Percentiles rank a stretch among this genome's conserved stretches.
phyloP scores from a whole-genome alignment of 2,797 vertebrate genomes.

The Mormyrus hasselquistii region DNA sequence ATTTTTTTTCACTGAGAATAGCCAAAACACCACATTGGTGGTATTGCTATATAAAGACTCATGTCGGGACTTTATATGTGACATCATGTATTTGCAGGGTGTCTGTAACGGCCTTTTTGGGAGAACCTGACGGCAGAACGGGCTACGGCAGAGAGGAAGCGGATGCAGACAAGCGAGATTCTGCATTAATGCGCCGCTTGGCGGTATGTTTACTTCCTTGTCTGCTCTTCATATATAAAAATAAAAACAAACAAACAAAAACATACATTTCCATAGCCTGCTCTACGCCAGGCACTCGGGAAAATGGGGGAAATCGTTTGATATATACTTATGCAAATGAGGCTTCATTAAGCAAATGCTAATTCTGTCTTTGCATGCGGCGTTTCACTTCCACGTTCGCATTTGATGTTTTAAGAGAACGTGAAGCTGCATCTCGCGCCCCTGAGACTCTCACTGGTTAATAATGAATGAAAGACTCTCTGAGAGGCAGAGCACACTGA shows the following conservation, averaged over 20 bases:
- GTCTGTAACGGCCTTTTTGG: not conserved
- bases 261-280: constrained; percentile 3
- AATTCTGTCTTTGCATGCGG: constrained; percentile 19
- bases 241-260: constrained; percentile 20
- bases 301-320: not conserved
- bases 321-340: constrained; percentile 15
- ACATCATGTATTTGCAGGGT: not conserved
- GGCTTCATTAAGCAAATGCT: constrained; percentile 23
- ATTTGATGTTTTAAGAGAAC: constrained; percentile 29
- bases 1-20: not conserved
- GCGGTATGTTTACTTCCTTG: constrained; percentile 10
- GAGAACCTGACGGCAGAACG: not conserved
- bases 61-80: not conserved
- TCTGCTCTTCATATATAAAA: constrained; percentile 11
- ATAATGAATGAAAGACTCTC: constrained; percentile 25
- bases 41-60: not conserved
- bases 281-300: not conserved
- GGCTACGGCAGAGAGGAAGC: not conserved
- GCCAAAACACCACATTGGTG: not conserved
- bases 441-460: constrained; percentile 22
- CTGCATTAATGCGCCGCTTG: constrained; percentile 43
- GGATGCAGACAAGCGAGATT: constrained; percentile 35
- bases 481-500: constrained; percentile 14
- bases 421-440: constrained; percentile 10
- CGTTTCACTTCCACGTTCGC: constrained; percentile 1